Base-by-base conservation (phyloP, 2,888 invertebrate species). In the Cataglyphis albicans region DNA sequence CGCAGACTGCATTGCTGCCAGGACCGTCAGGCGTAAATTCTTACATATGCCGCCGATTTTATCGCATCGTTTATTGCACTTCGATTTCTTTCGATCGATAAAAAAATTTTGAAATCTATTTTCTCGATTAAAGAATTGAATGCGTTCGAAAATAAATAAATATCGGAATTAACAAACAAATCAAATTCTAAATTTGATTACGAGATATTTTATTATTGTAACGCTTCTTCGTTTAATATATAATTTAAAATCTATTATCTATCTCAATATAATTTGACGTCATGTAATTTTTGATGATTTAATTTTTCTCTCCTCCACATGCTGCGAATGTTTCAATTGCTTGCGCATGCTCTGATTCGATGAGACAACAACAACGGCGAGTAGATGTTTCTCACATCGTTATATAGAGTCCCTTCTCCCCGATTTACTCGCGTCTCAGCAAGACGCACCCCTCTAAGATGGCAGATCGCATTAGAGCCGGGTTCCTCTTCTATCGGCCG, bases 381-480 rank as follows among this genome's bases (percentile, higher is more conserved):
- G 41, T 70, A 29, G 52, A 59, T 32, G 32, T 73, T 80, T 73
- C 74, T 73, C 74, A 52, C 52, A 59, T 73, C 74, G 74, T 74
- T 74, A 55, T 21, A 80, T 21, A 80, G 12, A 80, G n/a, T 59
- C 44, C 15, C 32, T 59, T 78, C 48, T 32, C 70, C 81, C 52
- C 88, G 84, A 86, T 88, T 84, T 88, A 88, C 87, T 87, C 59
- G 57, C 57, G 35, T 72, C 61, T 52, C 73, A 32, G 78, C 59
- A 61, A 80, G 35, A 82, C 70, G n/a, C 74, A 59, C 84, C 81
- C 72, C 70, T 84, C 81, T 83, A 88, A 88, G 89, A 90, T 81
- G 85, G 78, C 80, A 84, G 87, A 92, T 90, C 91, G 91, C 88
- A 91, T 92, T 91, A 92, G 89, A 91, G 88, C 70, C 32, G 48